Evolutionary conservation across 2,888 invertebrate genomes (phyloP).

Genomic region (Parnassius apollo): DNA sequence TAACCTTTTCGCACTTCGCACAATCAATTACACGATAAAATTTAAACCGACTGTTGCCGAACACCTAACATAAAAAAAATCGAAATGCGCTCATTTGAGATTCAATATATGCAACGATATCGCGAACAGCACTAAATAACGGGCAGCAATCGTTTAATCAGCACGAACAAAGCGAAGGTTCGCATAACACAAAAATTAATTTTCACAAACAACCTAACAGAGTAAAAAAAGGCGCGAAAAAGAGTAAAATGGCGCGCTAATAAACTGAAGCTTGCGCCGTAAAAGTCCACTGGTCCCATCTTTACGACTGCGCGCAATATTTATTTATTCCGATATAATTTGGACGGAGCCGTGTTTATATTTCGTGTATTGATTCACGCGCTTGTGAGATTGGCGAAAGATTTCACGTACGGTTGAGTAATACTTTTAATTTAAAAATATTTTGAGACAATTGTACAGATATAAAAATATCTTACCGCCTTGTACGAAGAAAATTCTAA

Average conservation of each 20-base stretch:
- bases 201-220: slow-evolving; percentile 39
- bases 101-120: slow-evolving; percentile 35
- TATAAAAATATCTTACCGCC: too few species aligned
- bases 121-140: slow-evolving; percentile 44
- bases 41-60: slow-evolving; percentile 17
- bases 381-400: slow-evolving; percentile 21
- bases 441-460: too few species aligned
- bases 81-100: slow-evolving; percentile 32
- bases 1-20: not conserved
- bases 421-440: not conserved
- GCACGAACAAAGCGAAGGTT: slow-evolving; percentile 38
- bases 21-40: slow-evolving; percentile 23
- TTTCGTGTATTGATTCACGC: slow-evolving; percentile 40
- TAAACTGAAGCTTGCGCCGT: slow-evolving; percentile 45
- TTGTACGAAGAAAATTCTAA: too few species aligned
- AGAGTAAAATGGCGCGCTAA: slow-evolving; percentile 26
- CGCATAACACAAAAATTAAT: slow-evolving; percentile 57
- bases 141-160: slow-evolving; percentile 55
- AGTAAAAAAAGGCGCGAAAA: slow-evolving; percentile 24
- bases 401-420: slow-evolving; percentile 9
- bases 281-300: slow-evolving; percentile 48
- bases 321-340: slow-evolving; percentile 61
- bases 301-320: slow-evolving; percentile 52
- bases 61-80: slow-evolving; percentile 24
- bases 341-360: slow-evolving; percentile 39